These are phyloP conservation scores for Margarornis squamiger DNA, from an alignment of 2,797 vertebrate species.

Conservation along the genomic window DNA sequence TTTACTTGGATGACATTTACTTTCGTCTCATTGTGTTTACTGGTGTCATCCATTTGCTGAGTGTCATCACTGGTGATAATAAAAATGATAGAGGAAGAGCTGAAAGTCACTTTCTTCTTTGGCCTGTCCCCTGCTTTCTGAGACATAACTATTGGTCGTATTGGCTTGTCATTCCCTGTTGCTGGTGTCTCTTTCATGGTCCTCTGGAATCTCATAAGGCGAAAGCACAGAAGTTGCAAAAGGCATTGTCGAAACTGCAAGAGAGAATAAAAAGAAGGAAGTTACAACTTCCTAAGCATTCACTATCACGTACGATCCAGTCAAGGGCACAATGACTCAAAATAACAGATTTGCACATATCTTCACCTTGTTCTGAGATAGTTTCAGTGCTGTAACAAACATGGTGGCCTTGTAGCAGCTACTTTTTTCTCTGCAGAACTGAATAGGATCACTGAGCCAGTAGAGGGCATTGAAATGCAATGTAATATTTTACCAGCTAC, in stretches of 20 bases:
- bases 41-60: slow-evolving; percentile 74
- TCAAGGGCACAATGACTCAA: neutral
- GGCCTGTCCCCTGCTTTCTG: slow-evolving; percentile 79
- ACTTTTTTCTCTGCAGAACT: neutral
- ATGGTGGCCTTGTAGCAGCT: neutral
- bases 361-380: neutral
- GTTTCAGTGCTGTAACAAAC: neutral
- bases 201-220: slow-evolving; percentile 79
- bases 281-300: neutral
- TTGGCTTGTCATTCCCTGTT: slow-evolving; percentile 75
- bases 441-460: neutral
- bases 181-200: slow-evolving; percentile 79
- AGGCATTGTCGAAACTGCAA: slow-evolving; percentile 88
- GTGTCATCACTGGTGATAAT: slow-evolving; percentile 88
- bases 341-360: neutral
- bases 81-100: slow-evolving; percentile 91
- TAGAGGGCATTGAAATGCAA: neutral
- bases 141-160: slow-evolving; percentile 86
- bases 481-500: neutral
- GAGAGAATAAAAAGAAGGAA: neutral
- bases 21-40: slow-evolving; percentile 65
- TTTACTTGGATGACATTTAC: slow-evolving; percentile 86
- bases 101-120: slow-evolving; percentile 95
- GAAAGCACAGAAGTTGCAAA: slow-evolving; percentile 85
- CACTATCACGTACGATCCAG: neutral